Percentiles rank a stretch among this genome's conserved stretches.
These are phyloP conservation scores for Lethrus apterus DNA, from an alignment of 1,140 invertebrate species.

Conservation along the genomic window DNA sequence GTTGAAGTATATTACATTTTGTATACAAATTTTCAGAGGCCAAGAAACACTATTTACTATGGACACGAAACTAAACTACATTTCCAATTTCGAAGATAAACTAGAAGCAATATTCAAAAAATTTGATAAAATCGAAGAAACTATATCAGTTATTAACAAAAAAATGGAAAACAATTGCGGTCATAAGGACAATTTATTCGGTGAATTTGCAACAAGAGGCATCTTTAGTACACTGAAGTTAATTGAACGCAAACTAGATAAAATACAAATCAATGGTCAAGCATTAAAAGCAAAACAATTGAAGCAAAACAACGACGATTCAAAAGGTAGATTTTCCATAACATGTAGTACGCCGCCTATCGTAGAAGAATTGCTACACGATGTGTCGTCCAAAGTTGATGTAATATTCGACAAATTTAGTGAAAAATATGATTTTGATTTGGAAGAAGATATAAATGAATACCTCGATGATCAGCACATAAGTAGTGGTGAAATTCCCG, in stretches of 20 bases:
- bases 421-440: conserved; percentile 13
- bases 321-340: conserved; percentile 21
- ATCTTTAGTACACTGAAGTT: conserved; percentile 38
- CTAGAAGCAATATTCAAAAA: conserved; percentile 30
- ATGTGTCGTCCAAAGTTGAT: conserved; percentile 41
- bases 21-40: conserved; percentile 30
- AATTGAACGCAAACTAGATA: conserved; percentile 37
- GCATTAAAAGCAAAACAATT: conserved; percentile 4
- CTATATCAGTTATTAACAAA: conserved; percentile 16
- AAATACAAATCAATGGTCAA: conserved; percentile 9
- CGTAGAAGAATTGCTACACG: conserved; percentile 32
- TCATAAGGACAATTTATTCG: conserved; percentile 22
- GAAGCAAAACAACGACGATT: conserved; percentile 9
- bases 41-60: conserved; percentile 37
- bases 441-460: conserved; percentile 9
- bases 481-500: conserved; percentile 15
- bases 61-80: conserved; percentile 33
- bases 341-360: conserved; percentile 29
- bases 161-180: conserved; percentile 6
- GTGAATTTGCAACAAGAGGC: conserved; percentile 35
- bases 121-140: conserved; percentile 23
- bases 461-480: conserved; percentile 18
- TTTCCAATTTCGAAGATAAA: conserved; percentile 36
- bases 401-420: conserved; percentile 30
- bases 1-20: not conserved